phyloP scores from a whole-genome alignment of 2,888 invertebrate species.

The Dysmachus trigonus region DNA sequence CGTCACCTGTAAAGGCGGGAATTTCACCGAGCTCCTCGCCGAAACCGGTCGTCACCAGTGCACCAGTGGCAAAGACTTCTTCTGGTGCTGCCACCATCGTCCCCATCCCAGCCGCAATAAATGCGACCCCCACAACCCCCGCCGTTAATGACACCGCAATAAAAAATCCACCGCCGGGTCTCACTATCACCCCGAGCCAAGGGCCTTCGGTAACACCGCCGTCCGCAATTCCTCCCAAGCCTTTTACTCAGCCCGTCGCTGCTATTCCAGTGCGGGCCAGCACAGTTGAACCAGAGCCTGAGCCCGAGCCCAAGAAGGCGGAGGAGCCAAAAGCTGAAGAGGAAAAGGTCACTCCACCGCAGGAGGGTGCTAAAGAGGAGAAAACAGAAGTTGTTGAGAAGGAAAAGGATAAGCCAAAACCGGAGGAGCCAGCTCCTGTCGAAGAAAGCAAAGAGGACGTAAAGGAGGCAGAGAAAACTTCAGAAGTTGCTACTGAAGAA shows the following conservation, averaged over 20 bases:
- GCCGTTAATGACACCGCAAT: not conserved
- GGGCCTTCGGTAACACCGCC: conserved; percentile 8
- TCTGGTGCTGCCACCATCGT: not conserved
- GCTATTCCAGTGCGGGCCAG: not conserved
- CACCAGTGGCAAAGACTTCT: conserved; percentile 40
- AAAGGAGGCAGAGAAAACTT: not conserved
- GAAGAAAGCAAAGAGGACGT: not conserved
- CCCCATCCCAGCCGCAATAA: not conserved
- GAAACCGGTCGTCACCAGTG: not conserved
- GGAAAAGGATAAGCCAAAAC: not conserved
- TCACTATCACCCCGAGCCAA: conserved; percentile 23
- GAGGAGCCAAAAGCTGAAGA: not conserved
- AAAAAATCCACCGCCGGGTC: not conserved
- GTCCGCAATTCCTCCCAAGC: conserved; percentile 28
- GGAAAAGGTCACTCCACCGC: not conserved
- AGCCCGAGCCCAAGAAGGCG: not conserved
- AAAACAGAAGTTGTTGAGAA: not conserved
- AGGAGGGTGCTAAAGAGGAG: not conserved
- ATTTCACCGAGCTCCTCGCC: conserved; percentile 7
- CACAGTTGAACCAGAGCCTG: not conserved
- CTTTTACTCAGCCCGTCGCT: not conserved
- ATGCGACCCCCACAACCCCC: not conserved
- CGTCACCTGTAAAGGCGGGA: not conserved
- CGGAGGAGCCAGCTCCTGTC: not conserved
- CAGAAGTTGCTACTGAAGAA: not conserved